A percentile compares a stretch with the other conserved stretches of the same genome.
These are phyloP conservation scores for Lynx canadensis DNA, from an alignment of 2,113 vertebrate species.

Conservation along the genomic window DNA sequence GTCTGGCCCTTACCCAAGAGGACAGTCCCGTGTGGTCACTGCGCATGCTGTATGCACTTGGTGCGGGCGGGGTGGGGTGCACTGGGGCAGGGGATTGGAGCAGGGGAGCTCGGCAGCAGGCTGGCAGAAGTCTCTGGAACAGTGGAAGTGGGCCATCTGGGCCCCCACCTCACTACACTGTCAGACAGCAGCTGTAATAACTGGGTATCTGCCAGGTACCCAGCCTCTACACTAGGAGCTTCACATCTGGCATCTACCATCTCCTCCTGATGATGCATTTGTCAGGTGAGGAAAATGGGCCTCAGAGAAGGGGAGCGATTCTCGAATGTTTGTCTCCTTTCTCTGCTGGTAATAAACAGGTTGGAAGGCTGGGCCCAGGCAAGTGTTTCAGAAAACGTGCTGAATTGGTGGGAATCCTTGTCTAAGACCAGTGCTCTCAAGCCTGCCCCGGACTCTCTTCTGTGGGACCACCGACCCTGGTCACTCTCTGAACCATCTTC, in stretches of 20 bases:
- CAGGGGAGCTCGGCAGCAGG: neutral
- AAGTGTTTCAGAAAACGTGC: fast-evolving
- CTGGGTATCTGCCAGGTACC: fast-evolving
- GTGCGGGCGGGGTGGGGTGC: neutral
- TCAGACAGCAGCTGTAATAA: neutral
- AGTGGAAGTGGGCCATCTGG: neutral
- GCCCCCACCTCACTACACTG: no score
- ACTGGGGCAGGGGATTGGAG: fast-evolving
- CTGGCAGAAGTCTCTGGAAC: neutral
- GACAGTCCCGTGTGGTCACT: neutral
- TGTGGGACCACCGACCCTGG: neutral
- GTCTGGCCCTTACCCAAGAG: neutral
- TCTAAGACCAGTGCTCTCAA: neutral
- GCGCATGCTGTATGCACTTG: neutral
- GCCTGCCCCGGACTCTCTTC: neutral
- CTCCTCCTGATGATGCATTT: neutral
- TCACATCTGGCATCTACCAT: fast-evolving
- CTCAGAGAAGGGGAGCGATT: neutral
- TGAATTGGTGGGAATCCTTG: neutral
- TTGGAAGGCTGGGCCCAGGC: neutral
- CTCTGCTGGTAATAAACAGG: neutral
- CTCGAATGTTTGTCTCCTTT: neutral
- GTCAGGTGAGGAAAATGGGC: neutral
- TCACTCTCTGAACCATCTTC: neutral
- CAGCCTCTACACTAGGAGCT: no score